phyloP scores from a whole-genome alignment of 2,797 vertebrate genomes.

The Sebastes baramenuke region DNA sequence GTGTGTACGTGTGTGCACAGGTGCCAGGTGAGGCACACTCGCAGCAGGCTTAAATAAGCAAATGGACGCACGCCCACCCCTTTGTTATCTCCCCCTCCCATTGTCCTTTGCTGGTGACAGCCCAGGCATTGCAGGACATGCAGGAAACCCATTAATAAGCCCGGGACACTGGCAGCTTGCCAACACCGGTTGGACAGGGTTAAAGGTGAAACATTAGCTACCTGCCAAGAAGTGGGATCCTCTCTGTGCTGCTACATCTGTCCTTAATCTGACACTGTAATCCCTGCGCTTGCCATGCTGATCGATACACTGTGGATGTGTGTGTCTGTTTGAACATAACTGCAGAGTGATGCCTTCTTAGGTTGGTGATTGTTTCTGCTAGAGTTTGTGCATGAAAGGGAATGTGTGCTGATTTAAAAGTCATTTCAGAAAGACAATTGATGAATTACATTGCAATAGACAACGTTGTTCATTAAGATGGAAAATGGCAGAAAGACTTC shows the following conservation, averaged over 20 bases:
- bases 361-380: not conserved
- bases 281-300: not conserved
- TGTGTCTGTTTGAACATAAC: not conserved
- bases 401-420: not conserved
- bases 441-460: not conserved
- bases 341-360: not conserved
- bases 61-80: not conserved
- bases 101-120: constrained; percentile 55
- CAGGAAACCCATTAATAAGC: constrained; percentile 67
- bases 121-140: constrained; percentile 46
- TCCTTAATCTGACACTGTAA: constrained; percentile 50
- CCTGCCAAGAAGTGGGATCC: constrained; percentile 36
- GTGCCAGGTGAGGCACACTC: constrained; percentile 23
- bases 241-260: constrained; percentile 35
- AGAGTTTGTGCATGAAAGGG: not conserved
- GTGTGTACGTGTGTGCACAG: not conserved
- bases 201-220: constrained; percentile 60
- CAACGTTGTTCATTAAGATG: not conserved
- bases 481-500: not conserved
- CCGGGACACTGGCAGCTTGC: constrained; percentile 25
- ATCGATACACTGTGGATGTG: constrained; percentile 16
- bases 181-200: constrained; percentile 41
- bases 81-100: constrained; percentile 17
- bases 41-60: constrained; percentile 18
- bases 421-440: not conserved